Evolutionary conservation across 1,140 invertebrate genomes (phyloP).

Genomic region (Zaprionus africanus): DNA sequence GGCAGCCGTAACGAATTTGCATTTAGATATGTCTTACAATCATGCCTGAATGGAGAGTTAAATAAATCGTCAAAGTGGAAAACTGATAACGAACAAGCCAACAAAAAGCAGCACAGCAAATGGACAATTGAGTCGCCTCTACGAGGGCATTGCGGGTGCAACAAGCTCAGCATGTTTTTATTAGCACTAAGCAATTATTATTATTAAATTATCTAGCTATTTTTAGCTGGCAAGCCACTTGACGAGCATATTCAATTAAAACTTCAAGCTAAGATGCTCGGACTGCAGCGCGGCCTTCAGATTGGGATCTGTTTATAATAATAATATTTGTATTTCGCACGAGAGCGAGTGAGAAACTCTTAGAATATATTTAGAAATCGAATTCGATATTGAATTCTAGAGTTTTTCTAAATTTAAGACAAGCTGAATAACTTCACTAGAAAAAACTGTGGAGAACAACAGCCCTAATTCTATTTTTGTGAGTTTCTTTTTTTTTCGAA

Average conservation of each 20-base stretch:
- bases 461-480: not conserved
- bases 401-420: not conserved
- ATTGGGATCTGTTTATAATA: not conserved
- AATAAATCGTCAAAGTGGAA: constrained; percentile 61
- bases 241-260: constrained; percentile 1
- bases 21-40: constrained; percentile 59
- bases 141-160: not conserved
- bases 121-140: not conserved
- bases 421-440: not conserved
- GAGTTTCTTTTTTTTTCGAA: not conserved
- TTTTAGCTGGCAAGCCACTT: not conserved
- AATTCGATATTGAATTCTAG: not conserved
- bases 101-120: not conserved
- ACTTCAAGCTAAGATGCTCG: constrained; percentile 1
- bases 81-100: constrained; percentile 54
- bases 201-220: constrained; percentile 12
- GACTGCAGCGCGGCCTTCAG: constrained; percentile 7
- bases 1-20: constrained; percentile 73
- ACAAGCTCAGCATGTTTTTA: not conserved
- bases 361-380: not conserved
- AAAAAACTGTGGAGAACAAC: not conserved
- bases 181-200: constrained; percentile 38
- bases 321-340: constrained; percentile 5
- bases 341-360: not conserved
- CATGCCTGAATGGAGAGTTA: constrained; percentile 50